Percentiles rank a stretch among this genome's conserved stretches.
These are phyloP conservation scores for Loriculus beryllinus DNA, from an alignment of 2,797 vertebrate genomes.

Conservation along the genomic window DNA sequence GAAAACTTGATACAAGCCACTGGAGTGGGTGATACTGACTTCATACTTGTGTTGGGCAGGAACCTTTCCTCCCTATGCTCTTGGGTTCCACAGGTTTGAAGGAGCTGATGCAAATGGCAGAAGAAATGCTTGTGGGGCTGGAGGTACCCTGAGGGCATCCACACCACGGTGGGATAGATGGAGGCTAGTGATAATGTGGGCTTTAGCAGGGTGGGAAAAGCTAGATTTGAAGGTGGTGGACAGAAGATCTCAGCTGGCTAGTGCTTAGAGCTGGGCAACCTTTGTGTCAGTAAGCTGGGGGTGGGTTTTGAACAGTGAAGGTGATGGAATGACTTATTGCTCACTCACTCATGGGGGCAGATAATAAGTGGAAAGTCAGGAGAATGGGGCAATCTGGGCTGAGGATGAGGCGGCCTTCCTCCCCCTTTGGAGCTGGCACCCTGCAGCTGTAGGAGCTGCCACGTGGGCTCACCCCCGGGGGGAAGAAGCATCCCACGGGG, in stretches of 20 bases:
- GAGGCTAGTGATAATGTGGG: not conserved
- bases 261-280: not conserved
- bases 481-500: rapidly evolving
- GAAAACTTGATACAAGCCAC: not conserved
- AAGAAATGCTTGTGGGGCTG: not conserved
- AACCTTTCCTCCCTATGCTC: rapidly evolving
- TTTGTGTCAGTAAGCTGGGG: rapidly evolving
- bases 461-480: rapidly evolving
- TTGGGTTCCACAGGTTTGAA: not conserved
- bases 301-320: not conserved
- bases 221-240: not conserved
- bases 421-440: not conserved
- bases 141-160: not conserved
- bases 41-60: not conserved
- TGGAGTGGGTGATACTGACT: not conserved
- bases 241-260: not conserved
- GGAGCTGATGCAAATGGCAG: not conserved
- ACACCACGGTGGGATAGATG: rapidly evolving
- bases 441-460: rapidly evolving
- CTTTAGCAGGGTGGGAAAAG: not conserved
- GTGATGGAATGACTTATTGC: not conserved
- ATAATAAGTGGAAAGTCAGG: not conserved
- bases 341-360: not conserved
- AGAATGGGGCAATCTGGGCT: not conserved
- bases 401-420: not conserved